A percentile compares a stretch with the other conserved stretches of the same genome.
Evolutionary conservation across 1,140 invertebrate species (phyloP).

Genomic region (Pantala flavescens): DNA sequence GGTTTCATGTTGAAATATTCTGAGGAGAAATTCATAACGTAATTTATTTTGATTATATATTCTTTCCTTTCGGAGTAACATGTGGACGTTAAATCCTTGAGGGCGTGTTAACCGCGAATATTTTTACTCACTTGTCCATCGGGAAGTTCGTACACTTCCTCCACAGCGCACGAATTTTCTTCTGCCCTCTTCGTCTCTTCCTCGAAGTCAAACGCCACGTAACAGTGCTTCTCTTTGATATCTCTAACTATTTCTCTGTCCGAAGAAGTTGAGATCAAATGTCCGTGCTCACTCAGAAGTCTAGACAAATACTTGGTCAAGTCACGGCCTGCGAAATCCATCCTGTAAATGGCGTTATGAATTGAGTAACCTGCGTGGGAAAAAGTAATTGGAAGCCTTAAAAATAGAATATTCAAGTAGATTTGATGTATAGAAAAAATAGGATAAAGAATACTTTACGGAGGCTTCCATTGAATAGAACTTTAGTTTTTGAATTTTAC

Average conservation of each 20-base stretch:
- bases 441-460: too few species aligned
- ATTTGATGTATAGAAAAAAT: neutral
- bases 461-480: too few species aligned
- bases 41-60: too few species aligned
- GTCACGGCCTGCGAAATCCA: conserved; percentile 95
- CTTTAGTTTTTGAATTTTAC: neutral
- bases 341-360: conserved; percentile 86
- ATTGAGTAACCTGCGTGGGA: neutral
- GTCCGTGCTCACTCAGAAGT: conserved; percentile 91
- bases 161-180: conserved; percentile 83
- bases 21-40: too few species aligned
- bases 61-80: too few species aligned
- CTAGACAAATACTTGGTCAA: conserved; percentile 83
- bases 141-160: conserved; percentile 84
- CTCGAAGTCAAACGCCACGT: conserved; percentile 82
- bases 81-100: too few species aligned
- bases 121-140: conserved; percentile 57
- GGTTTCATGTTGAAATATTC: too few species aligned
- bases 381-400: neutral
- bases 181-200: conserved; percentile 82
- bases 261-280: conserved; percentile 90
- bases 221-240: conserved; percentile 94
- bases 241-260: conserved; percentile 97
- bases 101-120: too few species aligned
- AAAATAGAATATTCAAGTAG: neutral